Evolutionary conservation across 1,140 invertebrate genomes (phyloP), one percentile per base, ranked within the genome.

Genomic region (Teleopsis dalmanni): DNA sequence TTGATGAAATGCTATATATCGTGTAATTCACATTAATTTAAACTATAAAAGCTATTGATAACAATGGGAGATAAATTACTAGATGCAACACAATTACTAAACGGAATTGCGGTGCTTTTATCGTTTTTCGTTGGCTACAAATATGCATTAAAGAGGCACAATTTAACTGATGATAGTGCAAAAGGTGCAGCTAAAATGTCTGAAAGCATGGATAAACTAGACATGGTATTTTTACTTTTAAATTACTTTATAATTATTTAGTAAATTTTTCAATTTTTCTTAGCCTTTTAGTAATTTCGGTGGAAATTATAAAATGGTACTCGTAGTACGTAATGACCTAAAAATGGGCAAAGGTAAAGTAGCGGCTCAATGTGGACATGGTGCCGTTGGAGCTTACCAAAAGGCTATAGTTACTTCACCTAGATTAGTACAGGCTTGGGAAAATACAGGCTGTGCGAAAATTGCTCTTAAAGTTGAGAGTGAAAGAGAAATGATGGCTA

Each of bases 261-360:
- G 42, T 21, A 46, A 23, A 2, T n/a, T n/a, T n/a, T n/a, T n/a
- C n/a, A 9, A 4, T 29, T 44, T 31, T 11, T 43, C 34, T 21
- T 19, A 50, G 48, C 21, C 38, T 31, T 64, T 48, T 43, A 42
- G 52, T 55, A 61, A 69, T 40, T 61, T 65, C 42, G 71, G 66
- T 23, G 80, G 60, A 13, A 69, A 84, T 59, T 82, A 80, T 50
- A 93, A 92, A 75, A 72, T 96, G 69, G 85, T 94, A 2, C 67
- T 97, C 37, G 84, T 94, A 19, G 85, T 95, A 3, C 76, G 91
- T 62, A 90, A 81, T 62, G 92, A 97, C 67, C 73, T 97, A 1
- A 87, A 88, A 69, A 96, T 97, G 92, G 83, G 86, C 16, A 95
- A 92, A 36, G 93, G 93, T 13, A 96, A 96, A 78, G 82, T 91